Evolutionary conservation across 2,888 invertebrate genomes (phyloP).

Genomic region (Tetrapedia diversipes): DNA sequence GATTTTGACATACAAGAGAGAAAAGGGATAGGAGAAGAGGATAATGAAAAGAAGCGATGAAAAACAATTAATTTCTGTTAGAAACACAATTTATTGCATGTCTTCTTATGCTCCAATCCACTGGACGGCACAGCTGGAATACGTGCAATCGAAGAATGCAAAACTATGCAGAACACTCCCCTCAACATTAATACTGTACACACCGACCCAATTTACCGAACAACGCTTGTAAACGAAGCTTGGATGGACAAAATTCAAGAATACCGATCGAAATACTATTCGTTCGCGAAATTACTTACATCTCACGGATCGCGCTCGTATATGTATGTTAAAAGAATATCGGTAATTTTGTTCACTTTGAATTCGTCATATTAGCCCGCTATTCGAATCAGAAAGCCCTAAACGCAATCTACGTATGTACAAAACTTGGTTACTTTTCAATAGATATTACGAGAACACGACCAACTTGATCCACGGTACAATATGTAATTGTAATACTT

Average conservation of each 20-base stretch:
- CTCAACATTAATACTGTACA: not conserved
- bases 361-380: too few relatives aligned
- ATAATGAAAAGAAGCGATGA: slow-evolving; percentile 29
- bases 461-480: too few relatives aligned
- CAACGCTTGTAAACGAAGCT: not conserved
- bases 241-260: not conserved
- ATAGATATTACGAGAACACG: too few relatives aligned
- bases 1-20: not conserved
- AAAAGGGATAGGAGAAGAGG: slow-evolving; percentile 26
- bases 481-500: too few relatives aligned
- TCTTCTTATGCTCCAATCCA: slow-evolving; percentile 55
- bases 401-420: too few relatives aligned
- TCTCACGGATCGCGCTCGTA: too few relatives aligned
- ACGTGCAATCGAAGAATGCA: slow-evolving; percentile 35
- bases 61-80: slow-evolving; percentile 29
- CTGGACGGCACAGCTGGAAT: slow-evolving; percentile 46
- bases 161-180: not conserved
- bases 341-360: too few relatives aligned
- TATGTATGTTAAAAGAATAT: too few relatives aligned
- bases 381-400: too few relatives aligned
- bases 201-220: not conserved
- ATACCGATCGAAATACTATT: not conserved
- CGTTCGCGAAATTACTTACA: too few relatives aligned
- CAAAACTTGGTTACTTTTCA: too few relatives aligned
- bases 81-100: slow-evolving; percentile 57